Base-by-base conservation (phyloP, 2,888 invertebrate genomes). In the Ichneumoninae sp. region DNA sequence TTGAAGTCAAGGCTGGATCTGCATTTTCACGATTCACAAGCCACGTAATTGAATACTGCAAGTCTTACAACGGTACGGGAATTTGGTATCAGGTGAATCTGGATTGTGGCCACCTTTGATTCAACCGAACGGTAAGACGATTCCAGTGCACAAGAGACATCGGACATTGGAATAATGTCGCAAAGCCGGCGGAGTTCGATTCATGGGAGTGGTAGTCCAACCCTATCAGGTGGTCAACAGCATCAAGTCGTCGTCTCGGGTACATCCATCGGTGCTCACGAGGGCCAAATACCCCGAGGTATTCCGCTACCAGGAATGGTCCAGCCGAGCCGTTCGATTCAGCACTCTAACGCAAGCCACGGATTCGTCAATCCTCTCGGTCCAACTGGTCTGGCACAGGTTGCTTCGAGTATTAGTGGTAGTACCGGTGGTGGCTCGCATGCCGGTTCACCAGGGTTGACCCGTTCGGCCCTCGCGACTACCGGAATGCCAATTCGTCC, bases 291-390 rank as follows among this genome's bases (percentile, higher is more conserved):
- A 78, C 90, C 90, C 57, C 89, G 92, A 54, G 93, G 93, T 76
- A 93, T 93, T 85, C 93, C 93, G n/a, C 73, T 93, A 83, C 92
- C 93, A 3, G 93, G 93, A 86, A 93, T 93, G 92, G 93, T 92
- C 73, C 90, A 89, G 47, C 84, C 89, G 10, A 66, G 30, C 80
- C 90, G 89, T 76, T 87, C 90, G 83, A 88, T 90, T 52, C 90
- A 90, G 75, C 93, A 92, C 81, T 88, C 89, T 57, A 92, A 90
- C 86, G 89, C 92, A 22, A 89, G 91, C 83, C 93, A 93, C 85
- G 93, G 93, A 47, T 93, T 93, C 86, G 91, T 93, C 85, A 93
- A 93, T 88, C 93, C 93, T 47, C 91, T 93, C 79, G 93, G 92
- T 50, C 92, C 92, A 50, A 89, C 89, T 70, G 90, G 90, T 74